phyloP scores from a whole-genome alignment of 2,888 invertebrate species.

The Hoplodrina ambigua region DNA sequence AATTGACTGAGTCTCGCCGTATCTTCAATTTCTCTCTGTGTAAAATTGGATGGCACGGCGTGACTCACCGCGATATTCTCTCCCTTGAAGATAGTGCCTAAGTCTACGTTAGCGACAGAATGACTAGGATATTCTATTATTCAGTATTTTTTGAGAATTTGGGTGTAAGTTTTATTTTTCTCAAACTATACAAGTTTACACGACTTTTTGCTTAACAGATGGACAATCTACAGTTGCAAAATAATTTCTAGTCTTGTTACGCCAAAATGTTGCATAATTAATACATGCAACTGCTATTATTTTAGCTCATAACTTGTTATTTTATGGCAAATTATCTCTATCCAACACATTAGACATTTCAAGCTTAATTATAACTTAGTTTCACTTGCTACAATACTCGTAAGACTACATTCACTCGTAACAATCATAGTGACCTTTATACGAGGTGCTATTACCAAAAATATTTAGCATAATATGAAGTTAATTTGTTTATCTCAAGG shows the following conservation, averaged over 20 bases:
- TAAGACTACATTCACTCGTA: constrained; percentile 40
- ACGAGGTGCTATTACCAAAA: constrained; percentile 12
- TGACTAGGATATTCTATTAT: too few relatives aligned
- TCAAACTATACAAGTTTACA: too few relatives aligned
- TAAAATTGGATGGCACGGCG: too few relatives aligned
- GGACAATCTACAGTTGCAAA: not conserved
- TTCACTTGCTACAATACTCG: constrained; percentile 3
- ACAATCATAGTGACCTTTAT: constrained; percentile 10
- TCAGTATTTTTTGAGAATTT: too few relatives aligned
- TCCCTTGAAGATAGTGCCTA: too few relatives aligned
- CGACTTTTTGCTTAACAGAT: too few relatives aligned
- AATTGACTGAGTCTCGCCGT: too few relatives aligned
- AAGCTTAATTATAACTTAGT: constrained; percentile 36
- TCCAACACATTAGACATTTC: constrained; percentile 29
- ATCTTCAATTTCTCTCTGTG: too few relatives aligned
- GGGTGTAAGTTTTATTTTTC: too few relatives aligned
- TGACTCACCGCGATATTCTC: too few relatives aligned
- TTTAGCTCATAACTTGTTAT: constrained; percentile 20
- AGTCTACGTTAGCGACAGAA: too few relatives aligned
- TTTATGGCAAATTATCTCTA: constrained; percentile 16
- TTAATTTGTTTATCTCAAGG: constrained; percentile 59
- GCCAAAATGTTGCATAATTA: constrained; percentile 3
- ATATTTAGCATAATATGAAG: not conserved
- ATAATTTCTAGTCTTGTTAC: not conserved
- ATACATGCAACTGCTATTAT: not conserved